Evolutionary conservation across 2,797 vertebrate species (phyloP), one percentile per base, ranked within the genome.

Genomic region (Erithacus rubecula): DNA sequence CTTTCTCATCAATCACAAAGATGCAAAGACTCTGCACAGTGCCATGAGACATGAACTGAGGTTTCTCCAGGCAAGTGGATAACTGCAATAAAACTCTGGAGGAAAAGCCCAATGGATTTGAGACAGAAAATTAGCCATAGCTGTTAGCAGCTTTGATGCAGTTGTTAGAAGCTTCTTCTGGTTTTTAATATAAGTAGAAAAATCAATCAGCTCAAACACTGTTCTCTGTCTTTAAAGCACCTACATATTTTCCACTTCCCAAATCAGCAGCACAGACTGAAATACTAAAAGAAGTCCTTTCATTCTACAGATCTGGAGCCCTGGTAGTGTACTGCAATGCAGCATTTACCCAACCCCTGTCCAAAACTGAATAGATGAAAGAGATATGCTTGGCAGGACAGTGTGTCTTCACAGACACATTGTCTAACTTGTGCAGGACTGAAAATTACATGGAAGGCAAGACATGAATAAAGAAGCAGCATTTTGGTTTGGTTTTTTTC

Each of bases 121-220:
- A 95, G 78, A 74, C 21, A 80, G 47, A 90, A 92, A 87, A 90
- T 63, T 89, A 92, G 36, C 63, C 51, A 13, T 24, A 36, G 30
- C 16, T 74, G 22, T 58, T 87, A 84, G 14, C 22, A 93, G 29
- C n/a, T 92, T 85, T 64, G 58, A 83, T 70, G 46, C 23, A 39
- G 30, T 56, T 86, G 26, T 62, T 77, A 77, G 24, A 67, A 64
- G 47, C 55, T 78, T 13, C 23, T 84, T 81, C 76, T 39, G 8
- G 1, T 59, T 90, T 90, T 92, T 84, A 46, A 47, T 80, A 15
- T 30, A 64, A 58, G 46, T 46, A 87, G 60, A 85, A 89, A 82
- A 92, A 78, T 64, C 15, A 5, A 74, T 87, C 75, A 64, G 14
- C 41, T 90, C 46, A 53, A 85, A 77, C 29, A 34, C 20, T 71